Evolutionary conservation across 1,140 invertebrate genomes (phyloP).

Genomic region (Zaprionus taronus): DNA sequence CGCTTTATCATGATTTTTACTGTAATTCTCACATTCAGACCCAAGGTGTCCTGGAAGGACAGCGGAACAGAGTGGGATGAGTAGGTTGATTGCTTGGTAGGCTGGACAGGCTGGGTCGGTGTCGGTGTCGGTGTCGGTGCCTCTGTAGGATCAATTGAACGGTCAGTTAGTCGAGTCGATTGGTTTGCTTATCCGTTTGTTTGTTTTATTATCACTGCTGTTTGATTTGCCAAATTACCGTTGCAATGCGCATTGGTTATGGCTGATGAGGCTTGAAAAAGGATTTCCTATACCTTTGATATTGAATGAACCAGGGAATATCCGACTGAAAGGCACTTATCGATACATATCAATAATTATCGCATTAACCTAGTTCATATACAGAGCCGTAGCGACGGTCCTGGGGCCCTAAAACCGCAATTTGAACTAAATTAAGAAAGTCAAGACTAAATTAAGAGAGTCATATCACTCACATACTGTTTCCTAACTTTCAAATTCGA

Average conservation of each 20-base stretch:
- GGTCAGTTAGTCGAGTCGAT: constrained; percentile 49
- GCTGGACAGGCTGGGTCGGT: neutral
- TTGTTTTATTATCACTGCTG: constrained; percentile 42
- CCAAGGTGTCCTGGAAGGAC: constrained; percentile 24
- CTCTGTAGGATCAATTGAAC: constrained; percentile 25
- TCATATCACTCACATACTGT: too few relatives aligned
- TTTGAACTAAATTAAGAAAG: too few relatives aligned
- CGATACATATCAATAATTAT: neutral
- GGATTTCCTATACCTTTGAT: neutral
- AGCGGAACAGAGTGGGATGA: neutral
- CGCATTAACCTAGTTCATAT: neutral
- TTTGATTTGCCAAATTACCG: constrained; percentile 50
- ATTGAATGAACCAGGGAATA: constrained; percentile 8
- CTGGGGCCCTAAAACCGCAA: too few relatives aligned
- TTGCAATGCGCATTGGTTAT: constrained; percentile 53
- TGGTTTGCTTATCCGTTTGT: constrained; percentile 41
- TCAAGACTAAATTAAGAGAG: too few relatives aligned
- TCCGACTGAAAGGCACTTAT: neutral
- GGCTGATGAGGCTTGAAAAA: constrained; percentile 21
- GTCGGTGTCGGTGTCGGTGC: neutral
- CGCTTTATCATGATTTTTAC: constrained; percentile 73
- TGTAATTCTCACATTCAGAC: constrained; percentile 56
- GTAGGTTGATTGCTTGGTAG: neutral
- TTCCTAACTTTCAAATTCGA: too few relatives aligned
- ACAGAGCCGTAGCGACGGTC: too few relatives aligned